Evolutionary conservation across 2,113 vertebrate species (phyloP).

Genomic region (Corythornis cristatus): DNA sequence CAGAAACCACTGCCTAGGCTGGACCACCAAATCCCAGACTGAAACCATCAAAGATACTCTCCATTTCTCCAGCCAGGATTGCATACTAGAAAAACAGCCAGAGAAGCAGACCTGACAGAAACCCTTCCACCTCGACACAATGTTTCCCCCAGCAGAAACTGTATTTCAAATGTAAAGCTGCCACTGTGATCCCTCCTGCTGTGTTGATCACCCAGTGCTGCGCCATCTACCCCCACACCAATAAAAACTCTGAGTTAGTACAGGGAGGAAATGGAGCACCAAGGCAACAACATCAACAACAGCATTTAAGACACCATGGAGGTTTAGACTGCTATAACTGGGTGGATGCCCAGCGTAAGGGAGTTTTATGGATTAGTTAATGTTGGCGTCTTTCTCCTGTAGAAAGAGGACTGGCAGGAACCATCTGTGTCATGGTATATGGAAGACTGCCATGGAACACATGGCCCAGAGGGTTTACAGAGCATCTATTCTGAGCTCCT

Average conservation of each 20-base stretch:
- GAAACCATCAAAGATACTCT: neutral
- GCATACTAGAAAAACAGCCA: neutral
- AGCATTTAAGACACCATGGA: neutral
- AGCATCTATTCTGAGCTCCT: constrained; percentile 8
- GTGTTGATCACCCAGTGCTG: accelerated
- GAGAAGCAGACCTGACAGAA: neutral
- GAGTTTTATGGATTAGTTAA: constrained; percentile 51
- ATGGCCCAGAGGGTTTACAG: neutral
- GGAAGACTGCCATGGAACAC: neutral
- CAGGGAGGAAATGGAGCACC: neutral
- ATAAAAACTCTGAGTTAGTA: neutral
- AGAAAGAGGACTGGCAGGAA: constrained; percentile 2
- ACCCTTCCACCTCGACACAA: accelerated
- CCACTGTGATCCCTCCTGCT: neutral
- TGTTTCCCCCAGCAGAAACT: neutral
- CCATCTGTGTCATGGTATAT: neutral
- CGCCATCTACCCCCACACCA: accelerated
- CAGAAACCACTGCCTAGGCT: neutral
- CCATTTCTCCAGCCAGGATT: neutral
- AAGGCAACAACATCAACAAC: constrained; percentile 11
- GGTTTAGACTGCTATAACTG: neutral
- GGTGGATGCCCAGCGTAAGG: neutral
- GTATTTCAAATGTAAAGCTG: neutral
- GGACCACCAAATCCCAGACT: neutral
- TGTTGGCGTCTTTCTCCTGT: neutral